Base-by-base conservation (phyloP, 2,888 invertebrate genomes). In the Mesorhabditis belari region DNA sequence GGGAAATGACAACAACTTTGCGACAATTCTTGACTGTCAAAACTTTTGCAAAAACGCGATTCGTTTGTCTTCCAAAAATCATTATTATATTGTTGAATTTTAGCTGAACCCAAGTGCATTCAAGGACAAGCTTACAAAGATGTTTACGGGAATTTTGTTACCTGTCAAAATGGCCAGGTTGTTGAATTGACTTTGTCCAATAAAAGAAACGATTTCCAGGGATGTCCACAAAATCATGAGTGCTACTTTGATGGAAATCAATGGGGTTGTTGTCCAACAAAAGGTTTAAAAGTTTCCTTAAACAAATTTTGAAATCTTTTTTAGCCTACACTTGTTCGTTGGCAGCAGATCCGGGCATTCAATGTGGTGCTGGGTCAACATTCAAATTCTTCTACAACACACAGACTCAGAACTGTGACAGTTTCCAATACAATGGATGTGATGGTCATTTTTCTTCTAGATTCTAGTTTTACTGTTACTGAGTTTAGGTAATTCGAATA, bases 1-100 rank as follows among this genome's bases (percentile, higher is more conserved):
- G 29, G 76, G 76, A 26, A 76, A 76, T 55, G 73, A 73, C 65
- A 76, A 76, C 64, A 76, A 76, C 57, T 76, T 76, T 52, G 67
- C 65, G 6, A 69, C 69, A 5, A 66, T 69, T 23, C 44, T 75
- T 21, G 73, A 71, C 52, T 76, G 76, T 61, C 73, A 70, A 49
- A 73, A 66, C 21, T 75, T 67, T 62, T 76, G 76, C 61, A 69
- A 73, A 27, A 75, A 73, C 55, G 69, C 73, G 5, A 65, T 71
- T 54, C 73, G 74, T 74, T 58, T 57, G 69, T 57, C 12, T 17
- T 17, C 44, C n/a, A 35, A 17, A 17, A 17, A 35, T 9, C n/a
- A n/a, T n/a, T 35, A 49, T 9, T 25, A 44, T 4, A n/a, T 12
- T 29, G n/a, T n/a, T n/a, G n/a, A n/a, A n/a, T 62, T 70, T 55